phyloP scores from a whole-genome alignment of 2,797 vertebrate species.

The Malurus leucopterus region DNA sequence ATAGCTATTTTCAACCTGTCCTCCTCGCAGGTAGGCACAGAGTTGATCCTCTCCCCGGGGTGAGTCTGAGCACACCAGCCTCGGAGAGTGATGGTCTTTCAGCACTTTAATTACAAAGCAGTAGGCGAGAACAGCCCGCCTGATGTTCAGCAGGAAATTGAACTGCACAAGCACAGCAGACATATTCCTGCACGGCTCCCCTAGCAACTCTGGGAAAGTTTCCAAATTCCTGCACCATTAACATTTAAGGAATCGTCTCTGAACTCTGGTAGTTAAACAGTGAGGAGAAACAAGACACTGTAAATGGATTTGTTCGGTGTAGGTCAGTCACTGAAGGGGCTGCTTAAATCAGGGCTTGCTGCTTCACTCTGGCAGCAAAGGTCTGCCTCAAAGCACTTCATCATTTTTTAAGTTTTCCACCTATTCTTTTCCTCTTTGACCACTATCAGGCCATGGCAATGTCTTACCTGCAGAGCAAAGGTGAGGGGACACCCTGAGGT shows the following conservation, averaged over 20 bases:
- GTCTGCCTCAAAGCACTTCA: background rate
- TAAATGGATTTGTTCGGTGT: constrained; percentile 44
- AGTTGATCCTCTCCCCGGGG: background rate
- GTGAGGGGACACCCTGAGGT: background rate
- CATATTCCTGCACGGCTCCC: constrained; percentile 26
- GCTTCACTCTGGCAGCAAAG: constrained; percentile 1
- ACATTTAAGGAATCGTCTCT: constrained; percentile 61
- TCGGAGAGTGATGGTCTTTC: constrained; percentile 22
- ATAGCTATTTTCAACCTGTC: background rate
- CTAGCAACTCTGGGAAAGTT: constrained; percentile 46
- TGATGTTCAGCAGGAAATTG: constrained; percentile 52
- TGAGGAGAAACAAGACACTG: constrained; percentile 50
- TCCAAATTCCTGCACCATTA: constrained; percentile 62
- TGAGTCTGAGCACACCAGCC: background rate
- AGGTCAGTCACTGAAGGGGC: constrained; percentile 25
- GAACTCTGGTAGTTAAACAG: constrained; percentile 40
- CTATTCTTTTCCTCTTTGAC: background rate
- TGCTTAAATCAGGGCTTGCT: constrained; percentile 27
- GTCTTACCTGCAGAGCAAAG: background rate
- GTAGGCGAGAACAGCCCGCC: constrained; percentile 28
- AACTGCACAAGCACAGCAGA: constrained; percentile 29
- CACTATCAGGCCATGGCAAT: background rate
- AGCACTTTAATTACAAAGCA: constrained; percentile 47
- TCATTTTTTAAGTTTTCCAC: background rate
- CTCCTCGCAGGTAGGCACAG: background rate